Base-by-base conservation (phyloP, 2,888 invertebrate species). In the Cremastobaeus sp. region DNA sequence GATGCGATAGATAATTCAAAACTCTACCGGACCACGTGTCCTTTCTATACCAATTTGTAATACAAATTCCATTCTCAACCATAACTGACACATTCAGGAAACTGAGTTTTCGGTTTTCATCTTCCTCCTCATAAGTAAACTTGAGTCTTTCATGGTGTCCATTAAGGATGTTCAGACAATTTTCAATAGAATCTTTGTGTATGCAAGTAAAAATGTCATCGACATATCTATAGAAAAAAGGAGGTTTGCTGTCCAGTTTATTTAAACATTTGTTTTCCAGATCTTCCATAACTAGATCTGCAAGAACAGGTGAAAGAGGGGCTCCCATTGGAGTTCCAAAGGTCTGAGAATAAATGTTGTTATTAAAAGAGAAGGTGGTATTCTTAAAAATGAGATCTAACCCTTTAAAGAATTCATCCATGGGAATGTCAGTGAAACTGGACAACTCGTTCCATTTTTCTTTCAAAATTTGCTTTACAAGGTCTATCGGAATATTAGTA, bases 321-420 rank as follows among this genome's bases (percentile, higher is more conserved):
- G 15, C 37, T 17, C 37, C 37, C 37, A 37, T 37, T 15, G 37
- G 37, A 1, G 37, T 37, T 17, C 15, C 37, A 15, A 15, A 37
- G 1, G 17, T 37, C 9, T 37, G 37, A 17, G 3, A 1, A 37
- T 15, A 37, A 12, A 30, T 30, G 3, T 30, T 3, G n/a, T 30
- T 30, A 9, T 30, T 30, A 11, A 30, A 30, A 2, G 30, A 30
- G n/a, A 30, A 30, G 2, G 3, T 3, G 8, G 30, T 6, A 30
- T 6, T n/a, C n/a, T 30, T 9, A 8, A 30, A 30, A 6, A 30
- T 30, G 2, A 30, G 9, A 2, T 30, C 9, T 9, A 30, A 6
- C 2, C 30, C 30, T 8, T 30, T 11, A 30, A 30, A 6, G n/a
- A 30, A 30, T 30, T 30, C 5, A 30, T 9, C 2, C 9, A 6